These are phyloP conservation scores for Clarias gariepinus DNA, from an alignment of 2,113 vertebrate species.

Conservation along the genomic window DNA sequence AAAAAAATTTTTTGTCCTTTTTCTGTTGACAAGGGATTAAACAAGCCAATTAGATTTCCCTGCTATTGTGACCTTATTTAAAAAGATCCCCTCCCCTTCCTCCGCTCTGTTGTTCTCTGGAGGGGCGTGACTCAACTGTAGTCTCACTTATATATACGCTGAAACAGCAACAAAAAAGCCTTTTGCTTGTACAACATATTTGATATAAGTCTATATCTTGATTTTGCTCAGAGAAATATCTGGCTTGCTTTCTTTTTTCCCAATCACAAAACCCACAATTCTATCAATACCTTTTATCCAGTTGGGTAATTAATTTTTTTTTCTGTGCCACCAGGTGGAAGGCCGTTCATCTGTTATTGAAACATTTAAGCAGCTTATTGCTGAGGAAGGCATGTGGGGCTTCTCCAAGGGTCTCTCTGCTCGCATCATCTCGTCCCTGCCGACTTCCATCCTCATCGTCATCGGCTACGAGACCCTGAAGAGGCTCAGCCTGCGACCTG, in stretches of 20 bases:
- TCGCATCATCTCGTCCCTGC: conserved; percentile 88
- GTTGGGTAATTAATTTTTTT: neutral
- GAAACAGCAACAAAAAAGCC: too few relatives aligned
- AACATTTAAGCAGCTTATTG: conserved; percentile 90
- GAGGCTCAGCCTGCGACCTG: conserved; percentile 89
- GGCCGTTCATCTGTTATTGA: conserved; percentile 85
- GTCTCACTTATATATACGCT: too few relatives aligned
- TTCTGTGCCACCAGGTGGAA: conserved; percentile 78
- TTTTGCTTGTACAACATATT: too few relatives aligned
- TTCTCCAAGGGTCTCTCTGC: conserved; percentile 93
- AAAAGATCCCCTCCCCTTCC: too few relatives aligned
- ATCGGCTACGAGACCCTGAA: conserved; percentile 96
- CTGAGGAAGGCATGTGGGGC: conserved; percentile 86
- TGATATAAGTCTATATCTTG: too few relatives aligned
- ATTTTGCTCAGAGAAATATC: too few relatives aligned
- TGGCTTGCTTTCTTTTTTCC: neutral
- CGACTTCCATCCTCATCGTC: conserved; percentile 91
- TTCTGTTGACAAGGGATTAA: too few relatives aligned
- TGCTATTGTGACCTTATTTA: too few relatives aligned
- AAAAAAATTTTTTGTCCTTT: too few relatives aligned
- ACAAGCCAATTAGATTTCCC: too few relatives aligned
- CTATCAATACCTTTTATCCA: neutral
- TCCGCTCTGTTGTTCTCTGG: too few relatives aligned
- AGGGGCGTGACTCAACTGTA: too few relatives aligned
- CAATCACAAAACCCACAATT: neutral